These are phyloP conservation scores for Epizoanthus scotinus DNA, from an alignment of 92 coral and sea anemone genomes.

Conservation along the genomic window DNA sequence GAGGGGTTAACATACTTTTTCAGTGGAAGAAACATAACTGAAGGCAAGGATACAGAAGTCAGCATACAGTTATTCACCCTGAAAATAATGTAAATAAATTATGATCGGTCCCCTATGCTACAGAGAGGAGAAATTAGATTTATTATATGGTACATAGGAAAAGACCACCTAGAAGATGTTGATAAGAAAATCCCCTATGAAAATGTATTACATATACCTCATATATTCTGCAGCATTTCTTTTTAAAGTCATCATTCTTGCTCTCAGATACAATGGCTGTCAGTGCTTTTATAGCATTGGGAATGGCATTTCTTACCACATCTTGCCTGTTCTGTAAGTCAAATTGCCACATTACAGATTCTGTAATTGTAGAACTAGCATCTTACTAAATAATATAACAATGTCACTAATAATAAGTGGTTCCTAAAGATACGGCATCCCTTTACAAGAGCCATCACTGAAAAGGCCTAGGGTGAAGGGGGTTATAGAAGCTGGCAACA, in stretches of 20 bases:
- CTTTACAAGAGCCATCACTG: too few relatives aligned
- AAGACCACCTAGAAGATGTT: neutral
- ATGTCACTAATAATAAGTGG: neutral
- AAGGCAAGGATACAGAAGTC: too few relatives aligned
- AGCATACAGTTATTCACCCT: too few relatives aligned
- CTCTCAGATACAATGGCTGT: constrained; percentile 64
- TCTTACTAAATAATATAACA: neutral
- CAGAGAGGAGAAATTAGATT: too few relatives aligned
- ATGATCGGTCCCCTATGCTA: too few relatives aligned
- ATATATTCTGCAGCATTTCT: constrained; percentile 45
- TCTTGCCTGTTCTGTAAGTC: constrained; percentile 18
- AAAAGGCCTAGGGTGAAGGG: too few relatives aligned
- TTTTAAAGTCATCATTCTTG: constrained; percentile 71
- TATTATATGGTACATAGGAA: neutral
- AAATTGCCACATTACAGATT: neutral
- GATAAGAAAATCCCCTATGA: neutral
- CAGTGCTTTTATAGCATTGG: constrained; percentile 68
- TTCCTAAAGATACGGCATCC: too few relatives aligned
- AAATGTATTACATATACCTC: constrained; percentile 32
- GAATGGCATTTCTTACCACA: constrained; percentile 67
- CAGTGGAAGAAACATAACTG: too few relatives aligned
- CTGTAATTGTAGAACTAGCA: neutral
- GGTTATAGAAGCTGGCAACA: too few relatives aligned
- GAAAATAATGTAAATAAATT: too few relatives aligned
- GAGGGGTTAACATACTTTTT: too few relatives aligned